phyloP scores from a whole-genome alignment of 2,113 vertebrate genomes.

The Prionailurus bengalensis region DNA sequence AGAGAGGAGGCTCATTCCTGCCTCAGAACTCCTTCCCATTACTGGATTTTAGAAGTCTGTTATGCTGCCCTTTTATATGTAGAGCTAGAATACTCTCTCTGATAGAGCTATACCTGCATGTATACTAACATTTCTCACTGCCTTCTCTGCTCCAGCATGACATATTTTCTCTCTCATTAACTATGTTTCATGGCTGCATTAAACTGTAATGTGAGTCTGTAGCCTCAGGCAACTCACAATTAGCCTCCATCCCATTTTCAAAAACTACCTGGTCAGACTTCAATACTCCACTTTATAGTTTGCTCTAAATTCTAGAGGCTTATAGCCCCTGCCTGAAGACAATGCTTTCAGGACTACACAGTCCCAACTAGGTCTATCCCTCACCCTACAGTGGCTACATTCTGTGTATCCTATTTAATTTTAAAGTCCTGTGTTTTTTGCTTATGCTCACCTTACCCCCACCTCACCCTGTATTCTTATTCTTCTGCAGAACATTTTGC shows the following conservation, averaged over 20 bases:
- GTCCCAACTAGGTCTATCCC: neutral
- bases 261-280: neutral
- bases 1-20: neutral
- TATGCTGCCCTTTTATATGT: neutral
- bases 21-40: neutral
- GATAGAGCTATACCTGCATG: accelerated
- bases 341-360: neutral
- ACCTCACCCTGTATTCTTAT: neutral
- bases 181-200: neutral
- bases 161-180: neutral
- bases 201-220: neutral
- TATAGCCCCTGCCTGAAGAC: neutral
- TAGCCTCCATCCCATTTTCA: neutral
- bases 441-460: neutral
- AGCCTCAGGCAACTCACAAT: neutral
- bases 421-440: neutral
- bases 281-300: neutral
- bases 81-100: neutral
- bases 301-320: neutral
- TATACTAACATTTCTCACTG: neutral
- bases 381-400: neutral
- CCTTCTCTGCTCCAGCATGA: neutral
- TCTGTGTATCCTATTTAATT: neutral
- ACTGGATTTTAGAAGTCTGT: neutral
- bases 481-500: neutral